Base-by-base conservation (phyloP, 37 sponge, comb jelly and placozoan species). In the Hormiphora californensis region DNA sequence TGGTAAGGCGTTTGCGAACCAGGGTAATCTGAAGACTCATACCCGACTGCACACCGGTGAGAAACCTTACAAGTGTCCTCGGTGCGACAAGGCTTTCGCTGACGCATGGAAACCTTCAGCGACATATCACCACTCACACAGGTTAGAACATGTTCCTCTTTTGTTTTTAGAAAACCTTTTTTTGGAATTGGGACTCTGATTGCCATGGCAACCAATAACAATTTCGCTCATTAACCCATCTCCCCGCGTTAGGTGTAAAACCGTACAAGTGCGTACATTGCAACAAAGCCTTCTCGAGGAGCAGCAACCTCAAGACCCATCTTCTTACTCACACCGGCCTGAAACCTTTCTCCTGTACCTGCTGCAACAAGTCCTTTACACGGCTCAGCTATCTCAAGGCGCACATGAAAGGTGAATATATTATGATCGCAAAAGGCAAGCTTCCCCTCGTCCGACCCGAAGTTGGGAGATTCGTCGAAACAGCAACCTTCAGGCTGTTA, bases 201-300 rank as follows among this genome's bases (percentile, higher is more conserved):
- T n/a, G n/a, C n/a, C n/a, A n/a, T n/a, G n/a, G n/a, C n/a, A n/a
- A n/a, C n/a, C n/a, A n/a, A n/a, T n/a, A n/a, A n/a, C n/a, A n/a
- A n/a, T n/a, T n/a, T n/a, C n/a, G n/a, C n/a, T n/a, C n/a, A n/a
- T n/a, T n/a, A n/a, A n/a, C n/a, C n/a, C n/a, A n/a, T n/a, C n/a
- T n/a, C n/a, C n/a, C n/a, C n/a, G n/a, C n/a, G 9, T 65, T 46
- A 73, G 81, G 81, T 11, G 81, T 73, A 9, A 73, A 73, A 19
- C 81, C 81, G 44, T 73, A 73, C 81, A 73, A 73, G 46, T 73
- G 81, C 25, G 44, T 73, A 22, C 81, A 73, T 46, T 73, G 81
- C 81, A 73, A 46, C 46, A 73, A 73, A 30, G 81, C 81, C 28
- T 73, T 73, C 44, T 43, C 46, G 17, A 39, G 81, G 81, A 73